Evolutionary conservation across 2,113 vertebrate species (phyloP), one percentile per base, ranked within the genome.

Genomic region (Notechis scutatus): DNA sequence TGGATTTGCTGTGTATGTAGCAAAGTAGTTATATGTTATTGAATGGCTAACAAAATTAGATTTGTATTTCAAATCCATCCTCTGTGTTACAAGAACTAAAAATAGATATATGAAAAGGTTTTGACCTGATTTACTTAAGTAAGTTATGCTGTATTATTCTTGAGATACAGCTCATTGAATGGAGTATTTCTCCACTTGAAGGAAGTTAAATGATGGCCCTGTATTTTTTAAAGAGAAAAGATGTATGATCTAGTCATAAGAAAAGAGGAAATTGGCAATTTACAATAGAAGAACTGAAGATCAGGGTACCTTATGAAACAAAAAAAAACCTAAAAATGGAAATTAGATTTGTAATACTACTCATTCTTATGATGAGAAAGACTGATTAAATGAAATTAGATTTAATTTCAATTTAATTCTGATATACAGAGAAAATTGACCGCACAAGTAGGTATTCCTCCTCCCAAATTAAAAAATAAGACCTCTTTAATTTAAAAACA

Each of bases 121-220:
- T 81, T 81, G 69, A 39, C 2, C 69, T 42, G 7, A 42, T 81
- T 21, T 42, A 81, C 34, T 42, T 81, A 21, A 81, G 34, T 42
- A 42, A 81, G 1, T 42, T 39, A 81, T 45, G 74, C 47, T 74
- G 29, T 74, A 61, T 64, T 50, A 64, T 8, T 1, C 1, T 15
- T 9, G 52, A 34, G 21, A 4, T 90, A 89, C 23, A 91, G 93
- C 1, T 54, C 87, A 92, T 0, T 20, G 89, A 85, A 92, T 47
- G 95, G 87, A 50, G 90, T 91, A 91, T 94, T 93, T 94, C 94
- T 89, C 93, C 94, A 95, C 92, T 95, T 90, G 94, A 0, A 50
- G 0, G 93, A 95, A 94, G 93, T 93, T 93, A 93, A 95, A 96
- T 94, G 96, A 96, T 96, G 94, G 95, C 92, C 55, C 96, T 95